phyloP scores from a whole-genome alignment of 2,113 vertebrate genomes.

The Thamnaconus septentrionalis region DNA sequence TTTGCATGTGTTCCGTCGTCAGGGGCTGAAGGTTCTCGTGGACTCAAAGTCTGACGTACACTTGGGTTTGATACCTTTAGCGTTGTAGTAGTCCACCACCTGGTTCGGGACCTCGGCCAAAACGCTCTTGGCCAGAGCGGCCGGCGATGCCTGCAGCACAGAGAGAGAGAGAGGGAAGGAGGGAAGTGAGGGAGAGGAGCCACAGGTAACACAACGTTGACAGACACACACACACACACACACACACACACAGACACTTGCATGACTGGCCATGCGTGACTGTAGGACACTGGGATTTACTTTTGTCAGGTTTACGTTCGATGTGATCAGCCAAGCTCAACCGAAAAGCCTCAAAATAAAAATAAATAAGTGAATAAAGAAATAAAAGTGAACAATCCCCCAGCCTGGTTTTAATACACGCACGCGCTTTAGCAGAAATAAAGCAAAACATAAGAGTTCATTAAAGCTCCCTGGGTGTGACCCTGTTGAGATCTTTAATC shows the following conservation, averaged over 20 bases:
- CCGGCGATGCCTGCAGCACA: constrained; percentile 89
- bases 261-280: constrained; percentile 16
- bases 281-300: constrained; percentile 12
- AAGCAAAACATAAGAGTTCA: no score
- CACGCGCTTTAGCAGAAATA: constrained; percentile 2
- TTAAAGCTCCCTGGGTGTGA: no score
- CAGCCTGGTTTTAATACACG: not conserved
- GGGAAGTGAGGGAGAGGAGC: no score
- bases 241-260: constrained; percentile 9
- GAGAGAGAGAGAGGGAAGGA: constrained; percentile 57
- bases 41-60: constrained; percentile 94
- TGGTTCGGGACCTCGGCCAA: constrained; percentile 99
- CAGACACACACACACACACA: no score
- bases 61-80: constrained; percentile 97
- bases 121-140: constrained; percentile 96
- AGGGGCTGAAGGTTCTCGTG: constrained; percentile 93
- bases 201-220: no score
- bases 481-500: no score
- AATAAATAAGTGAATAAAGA: no score
- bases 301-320: constrained; percentile 24
- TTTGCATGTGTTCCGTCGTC: constrained; percentile 74
- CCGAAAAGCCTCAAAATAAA: constrained; percentile 13
- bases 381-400: no score
- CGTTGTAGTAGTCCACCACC: constrained; percentile 99
- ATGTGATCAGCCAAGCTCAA: constrained; percentile 47